Conservation (phyloP, 1,140 invertebrate genomes). For the Drosophila ironensis region DNA sequence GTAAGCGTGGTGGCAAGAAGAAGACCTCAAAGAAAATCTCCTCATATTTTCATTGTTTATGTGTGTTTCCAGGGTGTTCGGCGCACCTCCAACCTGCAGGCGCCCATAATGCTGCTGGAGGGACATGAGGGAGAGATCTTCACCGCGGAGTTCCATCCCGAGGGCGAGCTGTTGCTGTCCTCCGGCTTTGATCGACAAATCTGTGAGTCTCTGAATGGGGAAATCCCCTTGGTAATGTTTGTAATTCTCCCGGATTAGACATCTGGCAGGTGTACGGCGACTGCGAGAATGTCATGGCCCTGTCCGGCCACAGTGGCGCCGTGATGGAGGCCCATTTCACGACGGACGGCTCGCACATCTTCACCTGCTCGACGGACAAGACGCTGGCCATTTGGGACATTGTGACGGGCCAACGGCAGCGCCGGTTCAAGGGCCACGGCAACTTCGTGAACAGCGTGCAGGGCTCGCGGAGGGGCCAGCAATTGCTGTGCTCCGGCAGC, state of each 20-base stretch:
- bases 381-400: conserved; percentile 98
- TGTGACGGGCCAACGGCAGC: conserved; percentile 91
- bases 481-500: conserved; percentile 94
- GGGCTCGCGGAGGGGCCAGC: conserved; percentile 92
- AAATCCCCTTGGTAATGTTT: background rate
- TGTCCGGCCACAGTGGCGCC: conserved; percentile 97
- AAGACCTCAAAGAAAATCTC: conserved; percentile 5
- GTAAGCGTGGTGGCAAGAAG: conserved; percentile 51
- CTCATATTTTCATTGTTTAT: background rate
- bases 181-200: conserved; percentile 98
- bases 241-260: conserved; percentile 86
- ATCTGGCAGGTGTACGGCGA: conserved; percentile 99
- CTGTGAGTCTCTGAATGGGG: conserved; percentile 88
- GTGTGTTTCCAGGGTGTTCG: conserved; percentile 83
- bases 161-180: conserved; percentile 96
- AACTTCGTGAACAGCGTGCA: conserved; percentile 94
- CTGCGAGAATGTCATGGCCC: conserved; percentile 97
- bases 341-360: conserved; percentile 95
- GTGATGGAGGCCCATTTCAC: conserved; percentile 98
- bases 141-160: conserved; percentile 96
- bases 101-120: conserved; percentile 98
- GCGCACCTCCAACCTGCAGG: conserved; percentile 93
- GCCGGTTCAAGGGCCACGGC: conserved; percentile 95
- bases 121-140: conserved; percentile 99
- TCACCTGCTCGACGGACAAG: conserved; percentile 96